Base-by-base conservation (phyloP, 2,797 vertebrate genomes). In the Hozukius guyotensis region DNA sequence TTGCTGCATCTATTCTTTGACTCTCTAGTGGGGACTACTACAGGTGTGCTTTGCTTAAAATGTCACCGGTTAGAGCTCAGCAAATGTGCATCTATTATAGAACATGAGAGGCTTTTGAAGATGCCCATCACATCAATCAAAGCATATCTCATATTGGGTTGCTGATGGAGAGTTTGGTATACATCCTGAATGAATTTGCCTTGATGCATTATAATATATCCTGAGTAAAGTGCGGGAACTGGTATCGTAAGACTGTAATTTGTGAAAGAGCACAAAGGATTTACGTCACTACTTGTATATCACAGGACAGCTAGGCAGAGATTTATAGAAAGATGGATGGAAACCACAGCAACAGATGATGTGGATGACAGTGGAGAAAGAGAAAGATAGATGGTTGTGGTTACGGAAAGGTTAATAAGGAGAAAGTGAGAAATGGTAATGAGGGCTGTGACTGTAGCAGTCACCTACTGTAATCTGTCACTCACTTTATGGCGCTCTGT, bases 381-480 rank as follows among this genome's bases (percentile, higher is more conserved):
- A 59, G 52, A 80, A 57, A 84, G 82, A 88, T 62, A 32, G 38
- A 88, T 85, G 73, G 66, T 36, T 74, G 9, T 82, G 81, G 81
- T 85, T 72, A 80, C 55, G 76, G 49, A 80, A 78, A 86, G 82
- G 78, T 84, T 78, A 80, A 84, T 66, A 72, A 60, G 55, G 36
- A 60, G 64, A 84, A 53, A 62, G 34, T 72, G 73, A 81, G 22
- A 71, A 68, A 72, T 79, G 76, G 60, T 31, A 75, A 80, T 57
- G 77, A 80, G 61, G 38, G 53, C 81, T 57, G 60, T 49, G 52
- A 77, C 80, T 77, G 81, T 49, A 52, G 69, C 74, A 75, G 70
- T 68, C 78, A 72, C 22, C 77, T 29, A 14, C 8, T 80, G 77
- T 69, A 80, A 87, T 90, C 84, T 86, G 82, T 91, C 88, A 86